Evolutionary conservation across 2,113 vertebrate species (phyloP).

Genomic region (Perca schrenkii): DNA sequence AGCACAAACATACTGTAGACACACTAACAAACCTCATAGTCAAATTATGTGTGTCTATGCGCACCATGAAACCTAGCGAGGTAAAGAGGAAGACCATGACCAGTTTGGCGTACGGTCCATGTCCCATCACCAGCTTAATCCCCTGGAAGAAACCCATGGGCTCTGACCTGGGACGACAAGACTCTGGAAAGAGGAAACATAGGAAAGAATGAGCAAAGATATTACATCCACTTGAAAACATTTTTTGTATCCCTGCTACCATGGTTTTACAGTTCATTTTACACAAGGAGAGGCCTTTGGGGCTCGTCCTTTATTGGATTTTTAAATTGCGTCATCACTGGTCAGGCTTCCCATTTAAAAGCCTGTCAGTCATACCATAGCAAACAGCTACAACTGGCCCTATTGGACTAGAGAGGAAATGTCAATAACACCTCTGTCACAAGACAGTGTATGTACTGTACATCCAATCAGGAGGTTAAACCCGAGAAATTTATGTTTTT

Average conservation of each 20-base stretch:
- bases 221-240: neutral
- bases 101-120: conserved; percentile 92
- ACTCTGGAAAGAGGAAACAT: conserved; percentile 76
- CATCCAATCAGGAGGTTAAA: neutral
- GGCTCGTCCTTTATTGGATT: neutral
- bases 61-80: conserved; percentile 95
- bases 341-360: conserved; percentile 32
- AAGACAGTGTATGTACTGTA: neutral
- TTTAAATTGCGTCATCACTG: neutral
- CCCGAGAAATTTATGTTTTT: neutral
- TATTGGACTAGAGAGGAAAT: conserved; percentile 1
- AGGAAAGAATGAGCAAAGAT: neutral
- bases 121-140: conserved; percentile 92
- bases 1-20: neutral
- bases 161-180: conserved; percentile 80
- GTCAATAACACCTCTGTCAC: neutral
- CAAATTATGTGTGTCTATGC: conserved; percentile 34
- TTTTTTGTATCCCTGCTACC: neutral
- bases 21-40: neutral
- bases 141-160: conserved; percentile 90
- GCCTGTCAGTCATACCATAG: conserved; percentile 12
- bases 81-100: conserved; percentile 96
- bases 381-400: neutral
- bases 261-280: neutral
- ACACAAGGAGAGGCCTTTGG: neutral